Conservation (phyloP, 1,140 invertebrate genomes). For the Cryptotermes secundus region DNA sequence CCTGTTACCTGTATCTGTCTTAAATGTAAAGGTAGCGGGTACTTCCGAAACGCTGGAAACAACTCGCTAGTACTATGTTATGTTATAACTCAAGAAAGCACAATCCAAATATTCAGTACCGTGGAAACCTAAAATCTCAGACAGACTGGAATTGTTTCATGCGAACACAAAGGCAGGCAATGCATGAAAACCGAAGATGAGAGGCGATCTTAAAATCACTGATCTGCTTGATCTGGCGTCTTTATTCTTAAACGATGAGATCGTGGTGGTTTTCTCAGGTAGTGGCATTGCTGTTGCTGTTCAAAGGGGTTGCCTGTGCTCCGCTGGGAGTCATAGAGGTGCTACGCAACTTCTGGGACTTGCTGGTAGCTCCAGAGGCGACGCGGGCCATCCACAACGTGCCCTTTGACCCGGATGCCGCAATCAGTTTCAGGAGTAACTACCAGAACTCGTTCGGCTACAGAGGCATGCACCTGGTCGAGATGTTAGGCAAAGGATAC, state of each 20-base stretch:
- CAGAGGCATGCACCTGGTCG: not conserved
- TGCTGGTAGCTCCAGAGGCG: not conserved
- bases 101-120: too few relatives aligned
- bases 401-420: constrained; percentile 21
- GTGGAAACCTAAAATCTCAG: too few relatives aligned
- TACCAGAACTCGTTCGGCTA: not conserved
- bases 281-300: not conserved
- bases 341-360: not conserved
- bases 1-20: too few relatives aligned
- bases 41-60: too few relatives aligned
- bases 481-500: constrained; percentile 14
- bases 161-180: too few relatives aligned
- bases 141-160: too few relatives aligned
- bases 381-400: not conserved
- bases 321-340: not conserved
- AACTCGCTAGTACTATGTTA: too few relatives aligned
- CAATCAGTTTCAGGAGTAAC: not conserved
- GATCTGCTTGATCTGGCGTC: not conserved
- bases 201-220: not conserved
- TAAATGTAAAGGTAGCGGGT: too few relatives aligned
- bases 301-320: not conserved
- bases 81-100: too few relatives aligned
- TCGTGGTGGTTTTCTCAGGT: not conserved
- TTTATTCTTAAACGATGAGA: not conserved
- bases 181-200: too few relatives aligned